Evolutionary conservation across 2,888 invertebrate genomes (phyloP).

Genomic region (Hedya salicella): DNA sequence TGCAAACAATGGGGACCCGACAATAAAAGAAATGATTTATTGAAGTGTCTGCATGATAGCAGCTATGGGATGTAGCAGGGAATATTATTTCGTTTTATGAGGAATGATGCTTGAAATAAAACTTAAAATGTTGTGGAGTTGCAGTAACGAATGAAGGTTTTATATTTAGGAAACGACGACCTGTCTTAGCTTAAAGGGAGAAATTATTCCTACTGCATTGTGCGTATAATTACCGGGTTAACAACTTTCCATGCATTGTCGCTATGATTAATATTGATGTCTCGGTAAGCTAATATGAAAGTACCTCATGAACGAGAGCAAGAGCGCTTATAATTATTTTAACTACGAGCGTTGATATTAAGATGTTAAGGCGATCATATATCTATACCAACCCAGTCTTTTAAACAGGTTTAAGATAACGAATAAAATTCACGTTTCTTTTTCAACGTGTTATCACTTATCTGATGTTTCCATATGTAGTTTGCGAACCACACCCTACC

Average conservation of each 20-base stretch:
- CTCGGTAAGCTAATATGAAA: conserved; percentile 3
- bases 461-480: conserved; percentile 56
- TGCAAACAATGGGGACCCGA: conserved; percentile 65
- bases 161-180: not conserved
- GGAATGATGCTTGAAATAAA: not conserved
- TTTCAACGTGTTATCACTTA: conserved; percentile 38
- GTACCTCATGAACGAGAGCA: not conserved
- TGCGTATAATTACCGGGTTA: conserved; percentile 33
- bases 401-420: not conserved
- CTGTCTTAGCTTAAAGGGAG: not conserved
- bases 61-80: conserved; percentile 52
- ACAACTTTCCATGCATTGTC: conserved; percentile 41
- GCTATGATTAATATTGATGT: conserved; percentile 34
- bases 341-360: not conserved
- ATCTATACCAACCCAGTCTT: not conserved
- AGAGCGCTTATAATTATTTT: not conserved
- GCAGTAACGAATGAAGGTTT: not conserved
- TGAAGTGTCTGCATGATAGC: conserved; percentile 64
- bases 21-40: conserved; percentile 80
- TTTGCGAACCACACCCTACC: conserved; percentile 55
- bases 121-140: not conserved
- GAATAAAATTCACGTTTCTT: not conserved
- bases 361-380: not conserved
- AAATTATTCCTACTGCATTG: conserved; percentile 13
- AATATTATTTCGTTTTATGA: conserved; percentile 45